Evolutionary conservation across 1,140 invertebrate species (phyloP), one percentile per base, ranked within the genome.

Genomic region (Caenorhabditis briggsae): DNA sequence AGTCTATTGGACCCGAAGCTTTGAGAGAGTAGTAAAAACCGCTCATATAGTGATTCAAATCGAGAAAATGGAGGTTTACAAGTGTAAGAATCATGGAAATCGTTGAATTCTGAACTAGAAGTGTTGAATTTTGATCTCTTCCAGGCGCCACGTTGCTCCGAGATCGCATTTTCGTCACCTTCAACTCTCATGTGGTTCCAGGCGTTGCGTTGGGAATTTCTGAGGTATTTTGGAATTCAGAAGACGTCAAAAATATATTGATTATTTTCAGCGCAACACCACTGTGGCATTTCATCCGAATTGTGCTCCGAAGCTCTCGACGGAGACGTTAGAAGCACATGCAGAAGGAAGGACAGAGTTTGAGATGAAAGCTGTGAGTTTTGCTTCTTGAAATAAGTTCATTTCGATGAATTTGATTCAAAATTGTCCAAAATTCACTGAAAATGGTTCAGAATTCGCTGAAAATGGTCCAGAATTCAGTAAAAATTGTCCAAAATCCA

Each of bases 11-110:
- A 46, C 46, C 3, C 18, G 70, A 53, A 78, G 70, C n/a, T 78
- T 78, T 11, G 70, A 78, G 53, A 6, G 70, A 25, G 43, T 50
- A 0, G 14, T 78, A 6, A 7, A 12, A 11, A 46, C 46, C n/a
- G 8, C 6, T 14, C 70, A 78, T 78, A 78, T 78, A 23, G 18
- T 78, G 20, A 46, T 78, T 11, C 46, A 50, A 53, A 23, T 78
- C 9, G 70, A 78, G 7, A 78, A 78, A 53, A 78, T 78, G 70
- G 70, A 78, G 7, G 46, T 78, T 23, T 50, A 50, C 23, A 78
- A 50, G n/a, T 78, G 70, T 78, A 33, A 33, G 33, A 33, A 33
- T 33, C 33, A 33, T 33, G 33, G 33, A 46, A 46, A 41, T 70
- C 11, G 0, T 33, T 33, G 18, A 43, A 18, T 70, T 70, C 9